phyloP scores from a whole-genome alignment of 2,888 invertebrate species.

The Platycnemis pennipes region DNA sequence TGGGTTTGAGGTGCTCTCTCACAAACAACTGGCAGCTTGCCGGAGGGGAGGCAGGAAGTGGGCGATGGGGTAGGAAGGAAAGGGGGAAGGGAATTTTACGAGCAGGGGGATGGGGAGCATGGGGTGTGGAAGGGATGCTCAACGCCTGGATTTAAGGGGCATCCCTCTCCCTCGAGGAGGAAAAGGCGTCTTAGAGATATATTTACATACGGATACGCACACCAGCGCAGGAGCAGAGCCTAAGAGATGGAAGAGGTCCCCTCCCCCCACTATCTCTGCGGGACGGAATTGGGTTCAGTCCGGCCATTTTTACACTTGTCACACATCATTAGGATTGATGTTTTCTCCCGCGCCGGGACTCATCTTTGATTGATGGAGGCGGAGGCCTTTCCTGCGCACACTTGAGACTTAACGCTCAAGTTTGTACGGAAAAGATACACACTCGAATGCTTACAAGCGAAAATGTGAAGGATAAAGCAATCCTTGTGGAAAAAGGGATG shows the following conservation, averaged over 20 bases:
- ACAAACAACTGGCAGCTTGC: slow-evolving; percentile 26
- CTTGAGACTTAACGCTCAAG: neutral
- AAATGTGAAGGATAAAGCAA: too few relatives aligned
- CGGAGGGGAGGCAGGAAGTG: neutral
- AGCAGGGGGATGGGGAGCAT: neutral
- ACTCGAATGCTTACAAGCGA: too few relatives aligned
- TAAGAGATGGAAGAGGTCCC: neutral
- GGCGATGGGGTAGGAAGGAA: neutral
- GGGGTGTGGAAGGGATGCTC: neutral
- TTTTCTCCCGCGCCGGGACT: neutral
- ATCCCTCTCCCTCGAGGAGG: neutral
- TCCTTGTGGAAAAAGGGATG: too few relatives aligned
- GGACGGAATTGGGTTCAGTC: slow-evolving; percentile 49
- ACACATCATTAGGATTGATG: slow-evolving; percentile 52
- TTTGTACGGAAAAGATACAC: neutral
- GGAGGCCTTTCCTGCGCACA: neutral
- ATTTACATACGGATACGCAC: neutral
- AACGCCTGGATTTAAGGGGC: neutral
- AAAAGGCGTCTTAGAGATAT: neutral
- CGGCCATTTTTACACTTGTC: slow-evolving; percentile 61
- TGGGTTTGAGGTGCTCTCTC: neutral
- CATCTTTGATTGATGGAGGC: slow-evolving; percentile 48
- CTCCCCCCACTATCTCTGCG: neutral
- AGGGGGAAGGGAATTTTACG: neutral
- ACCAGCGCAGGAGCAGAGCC: neutral